These are phyloP conservation scores for Arizona elegans DNA, from an alignment of 2,113 vertebrate species.

Conservation along the genomic window DNA sequence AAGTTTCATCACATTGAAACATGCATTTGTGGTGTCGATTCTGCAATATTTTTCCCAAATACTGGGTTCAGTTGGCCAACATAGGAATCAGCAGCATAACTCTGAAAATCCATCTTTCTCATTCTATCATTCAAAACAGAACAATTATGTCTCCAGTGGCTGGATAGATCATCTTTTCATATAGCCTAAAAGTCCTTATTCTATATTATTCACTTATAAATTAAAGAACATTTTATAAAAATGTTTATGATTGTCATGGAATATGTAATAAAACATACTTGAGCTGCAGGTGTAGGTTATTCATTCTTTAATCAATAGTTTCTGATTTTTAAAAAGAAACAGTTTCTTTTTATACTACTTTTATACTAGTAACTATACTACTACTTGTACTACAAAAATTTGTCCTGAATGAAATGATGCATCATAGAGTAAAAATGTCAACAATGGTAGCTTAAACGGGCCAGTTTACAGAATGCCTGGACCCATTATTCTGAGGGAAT, in stretches of 20 bases:
- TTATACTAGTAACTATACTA: too few species aligned
- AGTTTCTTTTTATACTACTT: background rate
- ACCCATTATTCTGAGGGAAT: too few species aligned
- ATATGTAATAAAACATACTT: slow-evolving; percentile 38
- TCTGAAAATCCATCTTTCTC: background rate
- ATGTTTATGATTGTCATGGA: background rate
- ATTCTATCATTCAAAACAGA: background rate
- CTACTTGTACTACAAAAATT: too few species aligned
- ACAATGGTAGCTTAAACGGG: too few species aligned
- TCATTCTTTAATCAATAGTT: slow-evolving; percentile 32
- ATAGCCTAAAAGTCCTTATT: background rate
- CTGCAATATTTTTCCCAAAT: too few species aligned
- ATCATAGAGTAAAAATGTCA: too few species aligned
- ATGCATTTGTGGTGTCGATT: too few species aligned
- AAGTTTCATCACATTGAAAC: too few species aligned
- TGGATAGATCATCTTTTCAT: background rate
- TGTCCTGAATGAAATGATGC: too few species aligned
- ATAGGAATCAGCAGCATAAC: too few species aligned
- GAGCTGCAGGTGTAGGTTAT: slow-evolving; percentile 6
- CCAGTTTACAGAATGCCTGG: too few species aligned
- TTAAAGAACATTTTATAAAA: background rate
- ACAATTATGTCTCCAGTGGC: background rate
- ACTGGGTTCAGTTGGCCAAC: too few species aligned
- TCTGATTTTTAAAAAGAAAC: slow-evolving; percentile 36
- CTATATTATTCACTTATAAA: background rate